Conservation (phyloP, 2,113 vertebrate species). For the Pseudorasbora parva region DNA sequence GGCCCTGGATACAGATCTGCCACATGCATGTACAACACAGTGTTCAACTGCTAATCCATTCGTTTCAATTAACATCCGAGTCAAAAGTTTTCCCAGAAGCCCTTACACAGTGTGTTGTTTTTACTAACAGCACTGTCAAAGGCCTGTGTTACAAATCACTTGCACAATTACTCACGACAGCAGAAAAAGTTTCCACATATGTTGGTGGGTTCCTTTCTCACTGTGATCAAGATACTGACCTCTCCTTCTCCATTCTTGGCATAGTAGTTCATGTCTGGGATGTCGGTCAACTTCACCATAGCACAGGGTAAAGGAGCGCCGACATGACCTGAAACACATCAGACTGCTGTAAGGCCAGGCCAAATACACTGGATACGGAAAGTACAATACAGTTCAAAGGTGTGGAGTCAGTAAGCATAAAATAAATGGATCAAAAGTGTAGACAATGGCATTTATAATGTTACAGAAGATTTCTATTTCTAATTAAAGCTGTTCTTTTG, state of each 20-base stretch:
- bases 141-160: background rate
- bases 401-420: no score
- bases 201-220: background rate
- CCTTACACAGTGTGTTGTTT: background rate
- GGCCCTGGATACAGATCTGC: slow-evolving; percentile 79
- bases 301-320: slow-evolving; percentile 77
- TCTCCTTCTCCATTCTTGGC: slow-evolving; percentile 76
- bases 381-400: no score
- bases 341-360: background rate
- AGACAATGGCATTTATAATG: no score
- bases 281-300: slow-evolving; percentile 77
- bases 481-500: no score
- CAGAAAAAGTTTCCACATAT: background rate
- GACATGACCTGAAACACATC: slow-evolving; percentile 73
- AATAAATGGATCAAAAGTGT: no score
- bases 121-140: no score
- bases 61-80: no score
- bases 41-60: background rate
- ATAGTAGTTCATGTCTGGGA: slow-evolving; percentile 80
- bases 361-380: background rate
- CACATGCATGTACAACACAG: background rate
- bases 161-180: background rate
- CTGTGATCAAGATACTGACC: slow-evolving; percentile 61
- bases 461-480: no score
- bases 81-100: background rate